Percentiles rank a stretch among this genome's conserved stretches.
These are phyloP conservation scores for Grammomys surdaster DNA, from an alignment of 2,113 vertebrate species.

Conservation along the genomic window DNA sequence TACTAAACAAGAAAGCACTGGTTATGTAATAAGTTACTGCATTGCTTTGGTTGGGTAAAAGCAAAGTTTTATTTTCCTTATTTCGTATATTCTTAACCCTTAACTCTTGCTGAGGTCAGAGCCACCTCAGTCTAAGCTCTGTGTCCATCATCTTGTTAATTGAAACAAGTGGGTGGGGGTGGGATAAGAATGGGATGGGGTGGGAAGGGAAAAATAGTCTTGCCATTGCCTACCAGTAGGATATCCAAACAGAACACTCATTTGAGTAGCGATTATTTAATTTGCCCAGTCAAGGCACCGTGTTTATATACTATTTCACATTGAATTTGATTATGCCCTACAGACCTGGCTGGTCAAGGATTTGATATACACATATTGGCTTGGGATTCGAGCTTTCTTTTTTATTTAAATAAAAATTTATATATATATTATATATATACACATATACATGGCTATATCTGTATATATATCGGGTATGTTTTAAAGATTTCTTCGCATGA, in stretches of 20 bases:
- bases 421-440: slow-evolving; percentile 88
- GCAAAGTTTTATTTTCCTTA: slow-evolving; percentile 90
- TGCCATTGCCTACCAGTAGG: slow-evolving; percentile 92
- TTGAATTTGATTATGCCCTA: slow-evolving; percentile 94
- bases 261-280: slow-evolving; percentile 92
- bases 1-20: slow-evolving; percentile 89
- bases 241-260: slow-evolving; percentile 91
- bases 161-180: slow-evolving; percentile 82
- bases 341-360: slow-evolving; percentile 93
- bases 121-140: slow-evolving; percentile 88
- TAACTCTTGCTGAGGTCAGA: slow-evolving; percentile 89
- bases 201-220: slow-evolving; percentile 84
- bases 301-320: slow-evolving; percentile 94
- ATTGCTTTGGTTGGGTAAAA: slow-evolving; percentile 93
- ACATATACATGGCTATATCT: slow-evolving; percentile 90
- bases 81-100: slow-evolving; percentile 87
- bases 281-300: slow-evolving; percentile 92
- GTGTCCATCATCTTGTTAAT: slow-evolving; percentile 87
- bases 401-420: slow-evolving; percentile 92
- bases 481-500: slow-evolving; percentile 91
- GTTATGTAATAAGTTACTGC: slow-evolving; percentile 92
- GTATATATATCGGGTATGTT: slow-evolving; percentile 91
- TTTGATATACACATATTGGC: slow-evolving; percentile 92
- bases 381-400: slow-evolving; percentile 93
- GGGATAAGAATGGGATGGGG: slow-evolving; percentile 32